phyloP scores from a whole-genome alignment of 1,140 invertebrate genomes.

The Aleiodes sp. region DNA sequence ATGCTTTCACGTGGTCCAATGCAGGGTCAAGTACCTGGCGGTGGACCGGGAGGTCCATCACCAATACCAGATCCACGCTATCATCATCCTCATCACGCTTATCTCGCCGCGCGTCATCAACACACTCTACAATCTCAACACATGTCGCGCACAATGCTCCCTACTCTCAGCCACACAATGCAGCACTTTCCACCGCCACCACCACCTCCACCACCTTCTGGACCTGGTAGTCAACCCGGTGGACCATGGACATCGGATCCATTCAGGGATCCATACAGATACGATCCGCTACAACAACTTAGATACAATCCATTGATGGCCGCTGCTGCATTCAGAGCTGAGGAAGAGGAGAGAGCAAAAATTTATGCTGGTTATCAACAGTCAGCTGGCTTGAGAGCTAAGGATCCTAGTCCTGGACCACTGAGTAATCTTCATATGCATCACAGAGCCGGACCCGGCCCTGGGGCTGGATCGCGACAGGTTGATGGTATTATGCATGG shows the following conservation, averaged over 20 bases:
- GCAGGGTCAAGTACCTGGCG: constrained; percentile 41
- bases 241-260: constrained; percentile 72
- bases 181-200: constrained; percentile 68
- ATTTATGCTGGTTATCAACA: constrained; percentile 75
- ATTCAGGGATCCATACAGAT: constrained; percentile 74
- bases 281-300: constrained; percentile 72
- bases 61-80: constrained; percentile 59
- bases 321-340: constrained; percentile 72
- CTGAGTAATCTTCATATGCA: constrained; percentile 64
- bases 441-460: constrained; percentile 61
- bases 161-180: constrained; percentile 63
- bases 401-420: constrained; percentile 72
- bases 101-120: constrained; percentile 54
- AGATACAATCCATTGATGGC: constrained; percentile 79
- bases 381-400: constrained; percentile 66
- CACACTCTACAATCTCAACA: constrained; percentile 61
- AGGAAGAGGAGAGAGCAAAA: constrained; percentile 78
- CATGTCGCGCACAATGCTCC: constrained; percentile 67
- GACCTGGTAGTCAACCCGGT: constrained; percentile 61
- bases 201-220: constrained; percentile 17
- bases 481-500: constrained; percentile 57
- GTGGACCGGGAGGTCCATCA: constrained; percentile 49
- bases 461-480: constrained; percentile 45
- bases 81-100: constrained; percentile 53
- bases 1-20: constrained; percentile 68